These are phyloP conservation scores for Lutjanus argentimaculatus DNA, from an alignment of 2,797 vertebrate species.

Conservation along the genomic window DNA sequence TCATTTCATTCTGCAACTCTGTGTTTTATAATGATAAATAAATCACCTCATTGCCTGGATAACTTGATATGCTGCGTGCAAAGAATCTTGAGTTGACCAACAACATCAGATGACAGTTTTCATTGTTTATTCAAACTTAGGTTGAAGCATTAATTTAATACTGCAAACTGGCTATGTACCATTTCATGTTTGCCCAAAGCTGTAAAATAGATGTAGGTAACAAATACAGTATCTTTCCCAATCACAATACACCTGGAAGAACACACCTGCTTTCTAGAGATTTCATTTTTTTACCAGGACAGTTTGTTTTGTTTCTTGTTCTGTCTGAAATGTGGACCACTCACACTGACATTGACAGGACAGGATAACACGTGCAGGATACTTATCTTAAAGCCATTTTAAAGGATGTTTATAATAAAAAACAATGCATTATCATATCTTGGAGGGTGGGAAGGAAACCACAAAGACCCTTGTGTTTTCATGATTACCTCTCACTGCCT, in stretches of 20 bases:
- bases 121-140: not conserved
- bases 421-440: no score
- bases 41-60: no score
- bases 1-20: no score
- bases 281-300: not conserved
- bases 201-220: not conserved
- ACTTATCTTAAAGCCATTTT: no score
- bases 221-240: not conserved
- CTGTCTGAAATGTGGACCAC: not conserved
- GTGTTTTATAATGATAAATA: no score
- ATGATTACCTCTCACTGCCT: no score
- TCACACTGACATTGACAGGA: not conserved
- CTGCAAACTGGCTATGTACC: not conserved
- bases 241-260: not conserved
- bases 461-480: no score
- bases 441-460: no score
- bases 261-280: not conserved
- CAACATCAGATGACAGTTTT: not conserved
- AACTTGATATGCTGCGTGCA: not conserved
- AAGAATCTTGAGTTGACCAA: not conserved
- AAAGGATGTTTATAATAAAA: no score
- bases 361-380: no score
- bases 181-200: not conserved
- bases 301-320: not conserved
- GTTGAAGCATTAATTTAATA: not conserved